Percentiles rank a stretch among this genome's conserved stretches.
Conservation (phyloP, 2,888 invertebrate genomes). For the Tiphia femorata region DNA sequence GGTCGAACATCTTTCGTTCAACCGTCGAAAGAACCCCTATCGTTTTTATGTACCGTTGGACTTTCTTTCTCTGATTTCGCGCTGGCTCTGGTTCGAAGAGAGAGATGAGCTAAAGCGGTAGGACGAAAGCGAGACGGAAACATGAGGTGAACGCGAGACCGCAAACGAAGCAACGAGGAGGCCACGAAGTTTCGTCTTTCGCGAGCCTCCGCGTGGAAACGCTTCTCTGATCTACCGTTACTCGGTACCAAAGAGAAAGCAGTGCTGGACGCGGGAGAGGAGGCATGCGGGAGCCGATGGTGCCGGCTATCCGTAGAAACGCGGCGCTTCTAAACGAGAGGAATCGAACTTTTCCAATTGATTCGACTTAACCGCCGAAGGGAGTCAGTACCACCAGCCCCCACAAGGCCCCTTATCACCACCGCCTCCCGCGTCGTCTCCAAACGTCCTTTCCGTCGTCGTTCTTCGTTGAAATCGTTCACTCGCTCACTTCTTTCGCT, state of each 20-base stretch:
- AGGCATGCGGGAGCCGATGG: no score
- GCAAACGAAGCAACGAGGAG: no score
- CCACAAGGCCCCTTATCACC: slow-evolving; percentile 26
- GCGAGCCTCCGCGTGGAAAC: slow-evolving; percentile 37
- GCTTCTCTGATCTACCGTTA: slow-evolving; percentile 48
- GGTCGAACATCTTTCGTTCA: no score
- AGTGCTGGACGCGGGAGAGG: slow-evolving; percentile 1
- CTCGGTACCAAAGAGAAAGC: slow-evolving; percentile 41
- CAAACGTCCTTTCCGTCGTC: no score
- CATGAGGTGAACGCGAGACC: no score
- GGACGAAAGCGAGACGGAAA: no score
- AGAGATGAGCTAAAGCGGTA: no score
- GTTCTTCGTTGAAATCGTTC: slow-evolving; percentile 30
- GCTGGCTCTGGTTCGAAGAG: no score
- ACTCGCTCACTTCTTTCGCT: slow-evolving; percentile 3
- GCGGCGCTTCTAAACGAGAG: slow-evolving; percentile 45
- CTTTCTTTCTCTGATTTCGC: no score
- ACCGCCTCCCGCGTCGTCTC: slow-evolving; percentile 1
- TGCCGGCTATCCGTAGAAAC: slow-evolving; percentile 33
- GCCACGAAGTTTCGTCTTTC: slow-evolving; percentile 44
- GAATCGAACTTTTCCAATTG: slow-evolving; percentile 61
- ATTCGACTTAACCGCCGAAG: slow-evolving; percentile 54
- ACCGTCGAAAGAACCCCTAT: no score
- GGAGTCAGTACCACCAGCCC: slow-evolving; percentile 41
- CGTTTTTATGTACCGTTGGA: no score